Evolutionary conservation across 2,797 vertebrate genomes (phyloP).

Genomic region (Chelidonichthys spinosus): DNA sequence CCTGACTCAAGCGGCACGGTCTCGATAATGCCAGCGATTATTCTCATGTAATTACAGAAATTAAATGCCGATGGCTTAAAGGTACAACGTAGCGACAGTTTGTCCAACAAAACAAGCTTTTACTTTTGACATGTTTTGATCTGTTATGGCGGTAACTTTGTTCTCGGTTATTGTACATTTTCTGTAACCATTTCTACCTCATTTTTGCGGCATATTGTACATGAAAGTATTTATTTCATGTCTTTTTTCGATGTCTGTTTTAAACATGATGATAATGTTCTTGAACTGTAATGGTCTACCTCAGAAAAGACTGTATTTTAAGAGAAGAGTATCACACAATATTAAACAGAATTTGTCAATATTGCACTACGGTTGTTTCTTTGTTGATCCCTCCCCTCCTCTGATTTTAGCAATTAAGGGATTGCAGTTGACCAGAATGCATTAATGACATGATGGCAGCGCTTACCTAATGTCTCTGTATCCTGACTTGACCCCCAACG

Average conservation of each 20-base stretch:
- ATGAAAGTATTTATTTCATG: conserved; percentile 99
- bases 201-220: conserved; percentile 97
- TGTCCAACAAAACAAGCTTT: conserved; percentile 85
- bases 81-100: conserved; percentile 65
- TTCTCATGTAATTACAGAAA: conserved; percentile 48
- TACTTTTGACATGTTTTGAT: conserved; percentile 81
- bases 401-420: conserved; percentile 15
- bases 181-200: conserved; percentile 99
- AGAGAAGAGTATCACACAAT: conserved; percentile 96
- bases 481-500: conserved; percentile 58
- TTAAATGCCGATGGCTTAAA: conserved; percentile 30
- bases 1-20: conserved; percentile 12
- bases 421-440: conserved; percentile 49
- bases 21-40: conserved; percentile 22
- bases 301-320: conserved; percentile 99
- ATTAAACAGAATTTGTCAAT: conserved; percentile 96
- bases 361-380: conserved; percentile 64
- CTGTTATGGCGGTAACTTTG: conserved; percentile 81
- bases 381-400: conserved; percentile 21
- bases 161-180: conserved; percentile 88
- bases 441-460: conserved; percentile 43
- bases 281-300: conserved; percentile 98
- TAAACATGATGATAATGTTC: conserved; percentile 90
- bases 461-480: conserved; percentile 41
- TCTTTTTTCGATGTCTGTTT: conserved; percentile 92